Conservation (phyloP, 2,797 vertebrate genomes). For the Lepilemur septentrionalis region DNA sequence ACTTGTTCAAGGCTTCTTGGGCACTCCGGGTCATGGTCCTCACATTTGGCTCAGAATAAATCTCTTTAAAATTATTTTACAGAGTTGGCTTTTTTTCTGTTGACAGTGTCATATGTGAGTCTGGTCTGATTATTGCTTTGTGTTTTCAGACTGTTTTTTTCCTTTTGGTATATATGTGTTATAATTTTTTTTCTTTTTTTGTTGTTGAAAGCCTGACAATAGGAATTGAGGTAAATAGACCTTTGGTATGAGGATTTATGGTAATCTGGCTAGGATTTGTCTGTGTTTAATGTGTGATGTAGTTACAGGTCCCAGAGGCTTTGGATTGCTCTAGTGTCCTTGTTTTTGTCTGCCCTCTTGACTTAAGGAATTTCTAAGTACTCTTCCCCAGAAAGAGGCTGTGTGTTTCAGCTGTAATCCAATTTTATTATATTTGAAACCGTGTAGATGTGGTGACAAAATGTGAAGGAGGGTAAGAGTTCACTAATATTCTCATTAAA, state of each 20-base stretch:
- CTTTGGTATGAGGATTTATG: not conserved
- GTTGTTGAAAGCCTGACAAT: not conserved
- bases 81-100: too few species aligned
- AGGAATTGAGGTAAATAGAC: not conserved
- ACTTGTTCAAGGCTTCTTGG: too few species aligned
- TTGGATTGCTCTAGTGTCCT: not conserved
- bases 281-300: not conserved
- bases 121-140: not conserved
- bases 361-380: not conserved
- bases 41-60: not conserved
- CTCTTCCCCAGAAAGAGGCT: not conserved
- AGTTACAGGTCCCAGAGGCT: not conserved
- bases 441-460: not conserved
- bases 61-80: too few species aligned
- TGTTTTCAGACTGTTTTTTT: not conserved
- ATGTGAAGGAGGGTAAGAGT: not conserved
- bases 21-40: not conserved
- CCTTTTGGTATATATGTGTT: not conserved
- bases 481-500: rapidly evolving
- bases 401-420: not conserved
- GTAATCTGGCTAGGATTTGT: not conserved
- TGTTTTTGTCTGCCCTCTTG: not conserved
- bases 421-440: not conserved
- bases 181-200: not conserved
- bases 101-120: not conserved